phyloP scores from a whole-genome alignment of 2,888 invertebrate species.

The Lasioglossum morio region DNA sequence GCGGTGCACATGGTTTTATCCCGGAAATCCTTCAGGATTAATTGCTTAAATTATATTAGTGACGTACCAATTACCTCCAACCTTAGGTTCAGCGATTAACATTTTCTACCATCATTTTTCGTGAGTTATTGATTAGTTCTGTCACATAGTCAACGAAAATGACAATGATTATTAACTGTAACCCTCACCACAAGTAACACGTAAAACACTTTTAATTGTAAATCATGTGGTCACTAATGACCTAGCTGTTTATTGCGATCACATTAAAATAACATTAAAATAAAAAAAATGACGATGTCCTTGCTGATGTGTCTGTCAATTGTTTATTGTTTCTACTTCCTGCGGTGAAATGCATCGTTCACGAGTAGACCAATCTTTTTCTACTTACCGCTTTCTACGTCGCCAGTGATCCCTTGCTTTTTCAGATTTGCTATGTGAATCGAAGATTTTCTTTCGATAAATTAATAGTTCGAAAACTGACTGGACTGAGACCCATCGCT shows the following conservation, averaged over 20 bases:
- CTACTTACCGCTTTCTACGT: neutral
- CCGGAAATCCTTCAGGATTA: no score
- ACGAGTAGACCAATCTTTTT: neutral
- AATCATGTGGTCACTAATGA: no score
- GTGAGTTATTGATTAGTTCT: neutral
- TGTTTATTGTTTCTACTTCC: neutral
- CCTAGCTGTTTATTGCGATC: no score
- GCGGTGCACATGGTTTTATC: no score
- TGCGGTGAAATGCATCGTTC: neutral
- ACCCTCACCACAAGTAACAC: no score
- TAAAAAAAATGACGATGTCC: no score
- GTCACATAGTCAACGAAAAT: no score
- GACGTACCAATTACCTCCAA: no score
- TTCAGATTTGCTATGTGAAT: neutral
- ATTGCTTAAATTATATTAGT: no score
- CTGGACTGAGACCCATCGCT: constrained; percentile 39
- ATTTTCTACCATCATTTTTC: neutral
- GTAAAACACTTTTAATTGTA: no score
- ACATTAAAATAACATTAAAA: no score
- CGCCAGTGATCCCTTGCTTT: neutral
- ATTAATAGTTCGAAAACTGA: constrained; percentile 29
- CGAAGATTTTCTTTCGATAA: neutral
- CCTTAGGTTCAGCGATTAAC: neutral
- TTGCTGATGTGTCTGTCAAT: neutral
- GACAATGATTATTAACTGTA: no score